Evolutionary conservation across 1,140 invertebrate species (phyloP).

Genomic region (Lepidotrigona ventralis): DNA sequence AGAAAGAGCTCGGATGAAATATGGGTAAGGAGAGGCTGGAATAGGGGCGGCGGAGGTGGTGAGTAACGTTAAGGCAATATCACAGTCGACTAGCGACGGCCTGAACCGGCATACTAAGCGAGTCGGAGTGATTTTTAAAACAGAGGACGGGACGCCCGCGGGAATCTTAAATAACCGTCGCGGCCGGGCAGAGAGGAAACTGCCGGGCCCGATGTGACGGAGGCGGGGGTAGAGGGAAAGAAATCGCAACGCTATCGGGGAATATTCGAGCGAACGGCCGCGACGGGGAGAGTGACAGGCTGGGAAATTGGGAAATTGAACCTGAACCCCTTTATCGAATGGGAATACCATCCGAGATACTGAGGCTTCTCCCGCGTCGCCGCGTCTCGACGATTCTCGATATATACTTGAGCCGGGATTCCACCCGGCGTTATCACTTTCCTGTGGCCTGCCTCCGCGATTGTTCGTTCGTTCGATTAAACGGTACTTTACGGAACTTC

Average conservation of each 20-base stretch:
- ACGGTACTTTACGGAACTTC: too few species aligned
- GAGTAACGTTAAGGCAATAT: constrained; percentile 67
- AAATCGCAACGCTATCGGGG: constrained; percentile 27
- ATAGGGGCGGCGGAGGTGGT: constrained; percentile 13
- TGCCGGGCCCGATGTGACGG: background rate
- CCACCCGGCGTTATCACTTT: constrained; percentile 1
- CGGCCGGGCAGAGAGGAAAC: background rate
- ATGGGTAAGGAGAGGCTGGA: constrained; percentile 8
- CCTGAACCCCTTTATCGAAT: constrained; percentile 53
- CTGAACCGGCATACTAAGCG: constrained; percentile 67
- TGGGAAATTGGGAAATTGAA: constrained; percentile 75
- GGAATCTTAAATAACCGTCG: constrained; percentile 70
- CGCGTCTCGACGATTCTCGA: background rate
- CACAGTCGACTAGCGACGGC: constrained; percentile 69
- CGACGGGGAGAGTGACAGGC: constrained; percentile 64
- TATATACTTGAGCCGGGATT: background rate
- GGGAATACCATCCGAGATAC: constrained; percentile 5
- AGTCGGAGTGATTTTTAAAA: constrained; percentile 70
- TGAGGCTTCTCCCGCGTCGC: constrained; percentile 10
- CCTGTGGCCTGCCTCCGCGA: background rate
- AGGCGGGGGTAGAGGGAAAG: background rate
- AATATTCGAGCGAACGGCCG: constrained; percentile 63
- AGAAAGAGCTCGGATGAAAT: constrained; percentile 20
- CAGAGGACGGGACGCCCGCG: constrained; percentile 60
- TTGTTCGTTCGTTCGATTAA: background rate